A percentile compares a stretch with the other conserved stretches of the same genome.
These are phyloP conservation scores for Stenolophus ochropezus DNA, from an alignment of 2,888 invertebrate species.

Conservation along the genomic window DNA sequence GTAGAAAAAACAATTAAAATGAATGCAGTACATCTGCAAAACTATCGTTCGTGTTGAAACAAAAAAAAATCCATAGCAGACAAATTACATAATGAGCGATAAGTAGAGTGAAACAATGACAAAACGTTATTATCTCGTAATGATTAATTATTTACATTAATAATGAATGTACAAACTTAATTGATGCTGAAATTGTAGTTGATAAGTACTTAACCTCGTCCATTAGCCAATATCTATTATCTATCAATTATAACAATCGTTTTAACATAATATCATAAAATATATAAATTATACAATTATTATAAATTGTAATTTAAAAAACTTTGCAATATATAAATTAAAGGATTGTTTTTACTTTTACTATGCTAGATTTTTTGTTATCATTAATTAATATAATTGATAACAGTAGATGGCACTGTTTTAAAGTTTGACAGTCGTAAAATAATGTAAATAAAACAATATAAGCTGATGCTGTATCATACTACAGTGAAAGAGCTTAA, in stretches of 20 bases:
- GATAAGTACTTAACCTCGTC: slow-evolving; percentile 9
- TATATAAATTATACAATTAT: background rate
- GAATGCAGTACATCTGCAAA: too few species aligned
- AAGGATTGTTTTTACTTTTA: too few species aligned
- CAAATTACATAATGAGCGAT: background rate
- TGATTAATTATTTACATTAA: slow-evolving; percentile 23
- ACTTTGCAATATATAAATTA: too few species aligned
- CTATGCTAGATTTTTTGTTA: too few species aligned
- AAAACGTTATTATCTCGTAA: background rate
- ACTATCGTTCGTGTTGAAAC: background rate
- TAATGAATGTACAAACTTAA: slow-evolving; percentile 6
- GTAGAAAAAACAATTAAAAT: too few species aligned
- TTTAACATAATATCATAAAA: background rate
- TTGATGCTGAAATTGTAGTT: background rate
- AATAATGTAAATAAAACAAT: too few species aligned
- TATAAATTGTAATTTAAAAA: background rate
- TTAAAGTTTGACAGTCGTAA: too few species aligned
- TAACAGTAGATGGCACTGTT: too few species aligned
- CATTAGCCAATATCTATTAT: slow-evolving; percentile 5
- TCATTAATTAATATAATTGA: too few species aligned
- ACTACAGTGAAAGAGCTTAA: background rate
- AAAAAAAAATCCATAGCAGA: background rate
- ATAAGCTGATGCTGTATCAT: too few species aligned
- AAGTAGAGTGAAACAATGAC: background rate
- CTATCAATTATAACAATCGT: slow-evolving; percentile 16